These are phyloP conservation scores for Drosophila elegans DNA, from an alignment of 1,140 invertebrate genomes.

Conservation along the genomic window DNA sequence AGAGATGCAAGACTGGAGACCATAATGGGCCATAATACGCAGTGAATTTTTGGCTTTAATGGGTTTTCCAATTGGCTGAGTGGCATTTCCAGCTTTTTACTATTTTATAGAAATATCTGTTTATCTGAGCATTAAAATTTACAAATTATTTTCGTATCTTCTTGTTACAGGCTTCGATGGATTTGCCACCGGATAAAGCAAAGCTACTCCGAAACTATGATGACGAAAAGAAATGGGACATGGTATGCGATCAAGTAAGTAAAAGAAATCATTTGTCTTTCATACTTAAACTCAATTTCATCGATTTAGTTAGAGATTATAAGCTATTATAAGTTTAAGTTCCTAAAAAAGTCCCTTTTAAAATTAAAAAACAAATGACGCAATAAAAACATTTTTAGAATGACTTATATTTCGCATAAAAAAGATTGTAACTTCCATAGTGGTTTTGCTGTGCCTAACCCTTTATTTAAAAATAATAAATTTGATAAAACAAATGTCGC, in stretches of 20 bases:
- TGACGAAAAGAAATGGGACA: constrained; percentile 99
- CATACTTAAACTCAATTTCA: too few relatives aligned
- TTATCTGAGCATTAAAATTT: constrained; percentile 17
- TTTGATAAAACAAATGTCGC: too few relatives aligned
- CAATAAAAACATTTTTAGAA: too few relatives aligned
- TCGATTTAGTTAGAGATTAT: too few relatives aligned
- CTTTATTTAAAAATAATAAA: too few relatives aligned
- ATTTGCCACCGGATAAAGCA: constrained; percentile 99
- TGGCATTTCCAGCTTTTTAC: constrained; percentile 6
- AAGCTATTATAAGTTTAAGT: too few relatives aligned
- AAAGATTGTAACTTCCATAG: background rate
- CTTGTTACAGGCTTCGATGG: constrained; percentile 95
- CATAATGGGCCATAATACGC: constrained; percentile 21
- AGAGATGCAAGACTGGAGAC: constrained; percentile 29
- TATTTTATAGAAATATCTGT: background rate
- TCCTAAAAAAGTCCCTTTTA: too few relatives aligned
- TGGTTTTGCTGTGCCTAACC: too few relatives aligned
- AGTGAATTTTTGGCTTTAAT: constrained; percentile 19
- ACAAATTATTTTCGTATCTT: constrained; percentile 63
- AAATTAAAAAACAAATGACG: background rate
- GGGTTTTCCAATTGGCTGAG: constrained; percentile 42
- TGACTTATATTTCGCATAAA: background rate
- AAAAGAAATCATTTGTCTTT: background rate
- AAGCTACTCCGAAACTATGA: constrained; percentile 98
- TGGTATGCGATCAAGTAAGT: constrained; percentile 98